phyloP scores from a whole-genome alignment of 2,797 vertebrate species.

The Menidia menidia region DNA sequence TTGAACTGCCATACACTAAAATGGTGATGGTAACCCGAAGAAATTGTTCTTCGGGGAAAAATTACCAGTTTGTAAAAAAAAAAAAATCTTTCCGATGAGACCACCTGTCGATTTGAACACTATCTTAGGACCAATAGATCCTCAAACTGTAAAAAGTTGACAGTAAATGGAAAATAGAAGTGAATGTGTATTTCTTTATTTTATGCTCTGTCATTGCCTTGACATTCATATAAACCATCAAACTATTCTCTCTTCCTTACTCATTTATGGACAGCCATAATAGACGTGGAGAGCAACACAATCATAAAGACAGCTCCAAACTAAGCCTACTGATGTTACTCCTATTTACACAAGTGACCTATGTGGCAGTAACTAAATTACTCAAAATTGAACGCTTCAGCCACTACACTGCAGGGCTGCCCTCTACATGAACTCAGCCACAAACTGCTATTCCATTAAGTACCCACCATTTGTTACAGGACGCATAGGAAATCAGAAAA shows the following conservation, averaged over 20 bases:
- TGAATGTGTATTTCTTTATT: constrained; percentile 4
- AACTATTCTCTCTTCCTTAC: background rate
- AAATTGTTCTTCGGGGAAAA: background rate
- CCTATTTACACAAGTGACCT: constrained; percentile 30
- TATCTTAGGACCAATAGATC: background rate
- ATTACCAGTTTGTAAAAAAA: background rate
- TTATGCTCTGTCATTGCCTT: background rate
- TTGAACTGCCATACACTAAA: background rate
- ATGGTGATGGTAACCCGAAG: no score
- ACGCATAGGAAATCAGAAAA: no score
- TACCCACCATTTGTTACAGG: constrained; percentile 11
- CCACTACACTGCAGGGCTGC: constrained; percentile 23
- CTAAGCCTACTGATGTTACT: no score
- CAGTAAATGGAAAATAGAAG: background rate
- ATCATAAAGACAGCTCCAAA: constrained; percentile 5
- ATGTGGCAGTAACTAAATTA: constrained; percentile 22
- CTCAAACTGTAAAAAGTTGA: background rate
- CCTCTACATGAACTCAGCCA: constrained; percentile 47
- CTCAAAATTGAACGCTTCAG: constrained; percentile 28
- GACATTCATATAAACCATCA: constrained; percentile 13
- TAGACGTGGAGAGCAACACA: constrained; percentile 13
- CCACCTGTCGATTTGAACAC: background rate
- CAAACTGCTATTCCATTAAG: constrained; percentile 17
- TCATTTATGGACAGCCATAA: constrained; percentile 7
- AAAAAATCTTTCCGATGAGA: background rate